These are phyloP conservation scores for Xylota segnis DNA, from an alignment of 2,888 invertebrate genomes.

Conservation along the genomic window DNA sequence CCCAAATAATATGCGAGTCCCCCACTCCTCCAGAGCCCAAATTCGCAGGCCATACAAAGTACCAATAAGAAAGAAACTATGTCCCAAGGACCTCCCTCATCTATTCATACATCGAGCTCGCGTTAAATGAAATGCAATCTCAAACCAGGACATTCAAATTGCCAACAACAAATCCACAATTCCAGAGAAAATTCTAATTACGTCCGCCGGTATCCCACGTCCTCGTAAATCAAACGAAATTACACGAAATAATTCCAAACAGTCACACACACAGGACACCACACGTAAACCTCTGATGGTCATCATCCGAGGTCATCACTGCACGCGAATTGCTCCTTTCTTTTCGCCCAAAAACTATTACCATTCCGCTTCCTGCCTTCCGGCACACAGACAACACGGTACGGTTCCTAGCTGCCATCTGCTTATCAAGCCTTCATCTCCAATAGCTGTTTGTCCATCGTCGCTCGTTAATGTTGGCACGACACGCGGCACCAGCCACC, in stretches of 20 bases:
- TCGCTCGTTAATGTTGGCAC: conserved; percentile 67
- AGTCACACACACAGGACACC: conserved; percentile 25
- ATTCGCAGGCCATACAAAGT: no score
- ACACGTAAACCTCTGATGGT: conserved; percentile 57
- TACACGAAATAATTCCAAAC: conserved; percentile 53
- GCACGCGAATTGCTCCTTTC: conserved; percentile 70
- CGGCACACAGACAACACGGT: conserved; percentile 16
- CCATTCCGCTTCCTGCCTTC: conserved; percentile 55
- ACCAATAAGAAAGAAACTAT: no score
- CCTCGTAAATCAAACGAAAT: conserved; percentile 72
- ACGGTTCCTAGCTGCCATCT: conserved; percentile 52
- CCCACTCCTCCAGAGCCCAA: no score
- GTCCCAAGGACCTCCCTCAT: no score
- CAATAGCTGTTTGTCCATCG: conserved; percentile 48
- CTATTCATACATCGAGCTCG: not conserved
- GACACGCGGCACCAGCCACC: conserved; percentile 68
- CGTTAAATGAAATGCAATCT: not conserved
- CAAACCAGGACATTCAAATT: not conserved
- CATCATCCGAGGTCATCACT: conserved; percentile 72
- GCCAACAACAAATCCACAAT: not conserved
- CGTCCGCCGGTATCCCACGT: conserved; percentile 5
- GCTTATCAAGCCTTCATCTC: conserved; percentile 71
- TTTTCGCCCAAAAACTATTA: conserved; percentile 26
- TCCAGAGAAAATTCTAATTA: conserved; percentile 23
- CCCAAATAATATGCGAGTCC: no score